phyloP scores from a whole-genome alignment of 2,797 vertebrate species.

The Enoplosus armatus region DNA sequence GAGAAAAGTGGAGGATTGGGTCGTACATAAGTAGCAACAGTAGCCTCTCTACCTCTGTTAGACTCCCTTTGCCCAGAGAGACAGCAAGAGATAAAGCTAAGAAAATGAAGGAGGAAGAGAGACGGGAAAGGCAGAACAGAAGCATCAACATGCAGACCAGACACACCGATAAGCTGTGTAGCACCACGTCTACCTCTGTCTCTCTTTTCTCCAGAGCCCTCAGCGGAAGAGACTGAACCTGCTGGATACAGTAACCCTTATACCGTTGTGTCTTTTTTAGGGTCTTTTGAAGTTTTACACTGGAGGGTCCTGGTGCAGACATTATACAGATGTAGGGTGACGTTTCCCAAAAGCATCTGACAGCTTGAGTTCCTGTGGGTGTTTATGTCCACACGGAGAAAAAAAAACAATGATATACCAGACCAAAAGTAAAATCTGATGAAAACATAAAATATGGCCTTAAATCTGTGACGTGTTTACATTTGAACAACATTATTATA shows the following conservation, averaged over 20 bases:
- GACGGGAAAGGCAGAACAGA: constrained; percentile 44
- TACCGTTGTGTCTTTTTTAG: constrained; percentile 68
- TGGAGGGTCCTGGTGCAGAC: constrained; percentile 74
- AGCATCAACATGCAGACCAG: constrained; percentile 49
- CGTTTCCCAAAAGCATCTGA: constrained; percentile 59
- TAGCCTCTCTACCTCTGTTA: constrained; percentile 71
- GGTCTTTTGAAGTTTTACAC: constrained; percentile 70
- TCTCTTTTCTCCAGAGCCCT: constrained; percentile 54
- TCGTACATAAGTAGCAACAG: constrained; percentile 48
- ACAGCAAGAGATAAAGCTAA: constrained; percentile 30
- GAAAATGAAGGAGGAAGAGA: constrained; percentile 43
- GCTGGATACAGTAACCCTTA: constrained; percentile 47
- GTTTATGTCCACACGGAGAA: constrained; percentile 2
- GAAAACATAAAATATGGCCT: constrained; percentile 53
- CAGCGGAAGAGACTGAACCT: constrained; percentile 62
- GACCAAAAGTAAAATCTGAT: constrained; percentile 33
- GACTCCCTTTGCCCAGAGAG: constrained; percentile 49
- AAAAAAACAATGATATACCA: constrained; percentile 10
- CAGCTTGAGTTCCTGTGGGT: constrained; percentile 10
- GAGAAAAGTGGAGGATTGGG: constrained; percentile 45
- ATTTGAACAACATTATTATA: constrained; percentile 17
- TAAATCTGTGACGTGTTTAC: constrained; percentile 46
- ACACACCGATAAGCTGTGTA: constrained; percentile 52
- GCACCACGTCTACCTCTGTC: constrained; percentile 68
- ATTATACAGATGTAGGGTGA: constrained; percentile 43